Evolutionary conservation across 2,113 vertebrate species (phyloP).

Genomic region (Odocoileus virginianus): DNA sequence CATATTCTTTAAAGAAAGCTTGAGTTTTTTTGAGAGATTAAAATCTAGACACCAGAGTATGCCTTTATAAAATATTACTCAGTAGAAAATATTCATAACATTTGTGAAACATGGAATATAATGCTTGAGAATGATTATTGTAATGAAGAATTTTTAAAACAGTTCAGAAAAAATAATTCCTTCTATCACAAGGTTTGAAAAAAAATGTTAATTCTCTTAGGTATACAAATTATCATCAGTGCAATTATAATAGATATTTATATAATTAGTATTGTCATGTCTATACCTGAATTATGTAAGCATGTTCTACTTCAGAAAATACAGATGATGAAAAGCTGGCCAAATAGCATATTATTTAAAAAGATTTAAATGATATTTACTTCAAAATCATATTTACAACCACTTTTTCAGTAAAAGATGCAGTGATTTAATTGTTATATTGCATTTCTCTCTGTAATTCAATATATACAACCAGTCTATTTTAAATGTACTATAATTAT

Average conservation of each 20-base stretch:
- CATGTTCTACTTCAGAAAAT: constrained; percentile 1
- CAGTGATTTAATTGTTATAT: background rate
- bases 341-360: background rate
- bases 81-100: background rate
- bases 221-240: background rate
- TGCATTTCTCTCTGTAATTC: background rate
- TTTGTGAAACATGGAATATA: background rate
- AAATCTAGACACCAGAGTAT: background rate
- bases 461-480: background rate
- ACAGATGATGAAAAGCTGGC: background rate
- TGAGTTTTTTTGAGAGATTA: background rate
- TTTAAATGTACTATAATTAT: constrained; percentile 10
- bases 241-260: background rate
- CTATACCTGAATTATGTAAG: background rate
- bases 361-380: background rate
- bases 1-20: background rate
- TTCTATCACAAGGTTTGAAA: background rate
- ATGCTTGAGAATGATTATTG: background rate
- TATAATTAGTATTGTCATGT: background rate
- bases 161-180: background rate
- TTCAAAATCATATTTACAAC: background rate
- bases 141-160: background rate
- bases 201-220: background rate
- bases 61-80: background rate
- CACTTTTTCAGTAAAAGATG: background rate